These are phyloP conservation scores for Camelus dromedarius DNA, from an alignment of 2,113 vertebrate species.

Conservation along the genomic window DNA sequence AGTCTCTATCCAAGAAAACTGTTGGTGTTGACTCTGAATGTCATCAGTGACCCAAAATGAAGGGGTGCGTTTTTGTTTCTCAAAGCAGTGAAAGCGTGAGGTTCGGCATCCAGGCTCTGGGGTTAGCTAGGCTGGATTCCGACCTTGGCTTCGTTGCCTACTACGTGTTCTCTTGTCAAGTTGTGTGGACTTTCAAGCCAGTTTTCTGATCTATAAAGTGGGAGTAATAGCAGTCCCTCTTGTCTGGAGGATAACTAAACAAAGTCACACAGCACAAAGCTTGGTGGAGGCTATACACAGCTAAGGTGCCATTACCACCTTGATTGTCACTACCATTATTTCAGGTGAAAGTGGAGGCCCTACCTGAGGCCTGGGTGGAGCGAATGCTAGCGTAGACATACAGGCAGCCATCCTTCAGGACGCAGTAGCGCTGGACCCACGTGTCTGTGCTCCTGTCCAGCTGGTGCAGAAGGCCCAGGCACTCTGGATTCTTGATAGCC, in stretches of 20 bases:
- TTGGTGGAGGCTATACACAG: neutral
- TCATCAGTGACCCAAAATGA: neutral
- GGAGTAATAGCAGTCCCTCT: neutral
- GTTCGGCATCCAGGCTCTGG: neutral
- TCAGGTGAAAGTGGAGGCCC: neutral
- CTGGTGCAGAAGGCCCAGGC: conserved; percentile 93
- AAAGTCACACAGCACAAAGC: neutral
- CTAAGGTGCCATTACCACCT: neutral
- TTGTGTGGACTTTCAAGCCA: neutral
- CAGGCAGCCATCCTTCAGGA: conserved; percentile 94
- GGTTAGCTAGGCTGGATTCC: neutral
- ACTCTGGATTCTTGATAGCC: conserved; percentile 94
- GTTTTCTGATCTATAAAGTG: neutral
- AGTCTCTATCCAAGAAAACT: neutral
- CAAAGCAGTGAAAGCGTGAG: neutral
- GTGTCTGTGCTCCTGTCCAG: conserved; percentile 89
- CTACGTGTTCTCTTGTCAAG: neutral
- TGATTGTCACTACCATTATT: neutral
- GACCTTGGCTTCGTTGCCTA: neutral
- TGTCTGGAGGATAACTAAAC: neutral
- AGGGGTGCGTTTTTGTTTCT: neutral
- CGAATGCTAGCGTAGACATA: conserved; percentile 93
- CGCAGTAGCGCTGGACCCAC: conserved; percentile 93
- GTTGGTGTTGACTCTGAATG: neutral
- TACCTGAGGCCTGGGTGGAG: conserved; percentile 92